Conservation (phyloP, 2,113 vertebrate genomes). For the Eptesicus fuscus region DNA sequence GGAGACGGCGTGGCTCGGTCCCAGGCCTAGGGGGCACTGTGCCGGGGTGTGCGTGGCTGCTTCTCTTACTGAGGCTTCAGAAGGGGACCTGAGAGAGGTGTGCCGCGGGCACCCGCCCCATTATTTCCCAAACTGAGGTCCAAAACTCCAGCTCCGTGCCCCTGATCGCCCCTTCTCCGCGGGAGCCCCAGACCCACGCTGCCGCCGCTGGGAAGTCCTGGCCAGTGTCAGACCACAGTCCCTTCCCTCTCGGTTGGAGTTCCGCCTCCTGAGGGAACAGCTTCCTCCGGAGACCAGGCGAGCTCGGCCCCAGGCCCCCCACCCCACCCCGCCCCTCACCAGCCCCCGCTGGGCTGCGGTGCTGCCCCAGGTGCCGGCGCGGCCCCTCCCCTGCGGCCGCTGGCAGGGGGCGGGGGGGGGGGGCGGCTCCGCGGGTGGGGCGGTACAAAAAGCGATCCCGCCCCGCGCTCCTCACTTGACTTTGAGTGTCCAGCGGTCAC, state of each 20-base stretch:
- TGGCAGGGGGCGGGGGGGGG: neutral
- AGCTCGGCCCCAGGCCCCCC: accelerated
- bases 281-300: neutral
- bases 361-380: constrained; percentile 12
- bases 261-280: neutral
- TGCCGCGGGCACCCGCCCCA: neutral
- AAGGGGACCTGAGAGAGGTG: neutral
- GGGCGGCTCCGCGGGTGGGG: neutral
- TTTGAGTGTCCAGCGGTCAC: constrained; percentile 26
- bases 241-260: neutral
- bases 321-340: neutral
- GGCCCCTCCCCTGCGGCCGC: neutral
- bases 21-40: neutral
- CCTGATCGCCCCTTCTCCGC: neutral
- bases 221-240: neutral
- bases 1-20: neutral
- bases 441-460: constrained; percentile 60
- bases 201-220: neutral
- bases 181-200: neutral
- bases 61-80: neutral
- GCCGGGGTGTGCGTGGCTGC: neutral
- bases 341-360: accelerated
- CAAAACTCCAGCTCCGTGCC: neutral
- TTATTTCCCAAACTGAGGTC: neutral
- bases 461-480: constrained; percentile 46